Evolutionary conservation across 92 coral and sea anemone species (phyloP).

Genomic region (Zoanthus gigantus): DNA sequence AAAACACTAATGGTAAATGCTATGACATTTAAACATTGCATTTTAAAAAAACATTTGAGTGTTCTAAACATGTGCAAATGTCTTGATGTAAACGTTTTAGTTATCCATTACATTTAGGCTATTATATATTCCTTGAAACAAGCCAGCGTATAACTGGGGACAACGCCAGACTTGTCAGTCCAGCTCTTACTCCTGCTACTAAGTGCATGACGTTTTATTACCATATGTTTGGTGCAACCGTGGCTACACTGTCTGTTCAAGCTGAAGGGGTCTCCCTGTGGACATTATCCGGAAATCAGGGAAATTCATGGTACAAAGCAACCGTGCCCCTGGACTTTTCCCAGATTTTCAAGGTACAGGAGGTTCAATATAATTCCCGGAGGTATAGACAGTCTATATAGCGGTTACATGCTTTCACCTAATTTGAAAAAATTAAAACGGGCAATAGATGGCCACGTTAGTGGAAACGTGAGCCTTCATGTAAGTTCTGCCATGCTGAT

Average conservation of each 20-base stretch:
- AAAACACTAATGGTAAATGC: background rate
- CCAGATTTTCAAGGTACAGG: slow-evolving; percentile 60
- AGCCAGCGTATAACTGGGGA: slow-evolving; percentile 51
- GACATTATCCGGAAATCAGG: slow-evolving; percentile 78
- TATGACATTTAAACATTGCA: background rate
- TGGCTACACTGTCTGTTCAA: slow-evolving; percentile 65
- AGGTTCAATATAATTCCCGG: background rate
- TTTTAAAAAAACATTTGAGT: background rate
- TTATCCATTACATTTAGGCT: slow-evolving; percentile 41
- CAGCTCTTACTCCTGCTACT: slow-evolving; percentile 49
- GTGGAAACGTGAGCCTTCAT: too few species aligned
- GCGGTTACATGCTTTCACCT: background rate
- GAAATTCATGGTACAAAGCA: slow-evolving; percentile 83
- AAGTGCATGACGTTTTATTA: slow-evolving; percentile 82
- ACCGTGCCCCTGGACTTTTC: slow-evolving; percentile 72
- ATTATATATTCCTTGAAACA: slow-evolving; percentile 72
- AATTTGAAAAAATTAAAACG: too few species aligned
- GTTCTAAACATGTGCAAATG: too few species aligned
- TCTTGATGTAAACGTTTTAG: background rate
- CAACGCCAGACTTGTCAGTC: slow-evolving; percentile 72
- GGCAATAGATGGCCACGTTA: too few species aligned
- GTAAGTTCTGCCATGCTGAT: too few species aligned
- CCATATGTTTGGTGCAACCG: slow-evolving; percentile 73
- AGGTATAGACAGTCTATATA: too few species aligned
- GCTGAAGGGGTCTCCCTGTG: slow-evolving; percentile 63